A percentile compares a stretch with the other conserved stretches of the same genome.
Conservation (phyloP, 2,113 vertebrate genomes). For the Miniopterus natalensis region DNA sequence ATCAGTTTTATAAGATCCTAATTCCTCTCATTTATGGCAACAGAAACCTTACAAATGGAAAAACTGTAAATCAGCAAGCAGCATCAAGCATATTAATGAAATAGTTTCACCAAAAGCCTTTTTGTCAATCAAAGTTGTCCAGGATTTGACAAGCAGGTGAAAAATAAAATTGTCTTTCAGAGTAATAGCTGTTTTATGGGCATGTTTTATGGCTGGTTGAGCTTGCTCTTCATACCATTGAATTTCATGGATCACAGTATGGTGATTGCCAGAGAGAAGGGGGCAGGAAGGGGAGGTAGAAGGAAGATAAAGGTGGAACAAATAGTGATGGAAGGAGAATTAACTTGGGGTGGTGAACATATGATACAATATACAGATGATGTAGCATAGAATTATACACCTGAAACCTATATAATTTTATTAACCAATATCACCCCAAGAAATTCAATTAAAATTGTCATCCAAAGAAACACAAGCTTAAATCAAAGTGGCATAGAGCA, state of each 20-base stretch:
- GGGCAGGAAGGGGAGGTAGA: neutral
- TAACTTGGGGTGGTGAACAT: neutral
- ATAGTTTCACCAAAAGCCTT: conserved; percentile 48
- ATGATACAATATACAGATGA: neutral
- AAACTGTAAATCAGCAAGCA: conserved; percentile 17
- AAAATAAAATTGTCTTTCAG: conserved; percentile 66
- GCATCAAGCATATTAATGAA: conserved; percentile 45
- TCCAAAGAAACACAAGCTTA: conserved; percentile 33
- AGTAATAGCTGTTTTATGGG: conserved; percentile 34
- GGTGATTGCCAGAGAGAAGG: neutral
- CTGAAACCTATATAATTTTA: neutral
- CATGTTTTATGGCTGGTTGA: neutral
- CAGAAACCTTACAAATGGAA: conserved; percentile 46
- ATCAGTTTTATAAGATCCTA: conserved; percentile 63
- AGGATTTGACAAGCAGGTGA: conserved; percentile 39
- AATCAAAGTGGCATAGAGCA: neutral
- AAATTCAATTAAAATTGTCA: neutral
- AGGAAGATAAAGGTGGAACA: neutral
- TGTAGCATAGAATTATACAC: no score
- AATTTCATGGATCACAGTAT: conserved; percentile 7
- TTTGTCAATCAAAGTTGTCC: conserved; percentile 49
- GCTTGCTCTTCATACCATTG: neutral
- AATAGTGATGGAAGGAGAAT: neutral
- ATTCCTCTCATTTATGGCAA: conserved; percentile 63
- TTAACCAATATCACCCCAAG: no score